Conservation (phyloP, 2,888 invertebrate genomes). For the Azorinus chamasolen region DNA sequence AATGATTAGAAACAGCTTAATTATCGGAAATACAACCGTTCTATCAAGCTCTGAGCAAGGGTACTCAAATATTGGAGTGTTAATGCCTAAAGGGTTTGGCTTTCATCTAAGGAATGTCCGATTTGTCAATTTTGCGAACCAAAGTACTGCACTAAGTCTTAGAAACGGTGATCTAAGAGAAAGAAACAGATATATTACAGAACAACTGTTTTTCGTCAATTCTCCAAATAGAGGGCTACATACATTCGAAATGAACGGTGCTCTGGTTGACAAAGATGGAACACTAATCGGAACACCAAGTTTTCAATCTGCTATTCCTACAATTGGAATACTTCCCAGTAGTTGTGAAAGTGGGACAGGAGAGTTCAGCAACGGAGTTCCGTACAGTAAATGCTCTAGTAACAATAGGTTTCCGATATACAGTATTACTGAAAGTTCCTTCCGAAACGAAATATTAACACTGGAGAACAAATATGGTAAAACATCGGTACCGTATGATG, state of each 20-base stretch:
- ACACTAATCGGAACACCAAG: not conserved
- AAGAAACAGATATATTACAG: not conserved
- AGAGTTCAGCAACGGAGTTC: not conserved
- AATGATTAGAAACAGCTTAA: constrained; percentile 45
- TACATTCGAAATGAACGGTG: not conserved
- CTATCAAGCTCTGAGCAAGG: too few relatives aligned
- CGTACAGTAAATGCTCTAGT: constrained; percentile 61
- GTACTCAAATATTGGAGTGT: constrained; percentile 64
- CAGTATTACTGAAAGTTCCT: constrained; percentile 66
- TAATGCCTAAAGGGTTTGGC: constrained; percentile 76
- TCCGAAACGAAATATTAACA: constrained; percentile 66
- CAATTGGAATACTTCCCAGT: not conserved
- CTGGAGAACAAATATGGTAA: constrained; percentile 72
- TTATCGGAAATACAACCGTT: constrained; percentile 50
- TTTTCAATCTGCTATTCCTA: too few relatives aligned
- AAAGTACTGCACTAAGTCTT: constrained; percentile 79
- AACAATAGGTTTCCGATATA: constrained; percentile 78
- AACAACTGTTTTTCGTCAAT: not conserved
- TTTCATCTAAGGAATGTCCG: constrained; percentile 70
- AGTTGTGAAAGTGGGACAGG: not conserved
- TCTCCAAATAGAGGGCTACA: not conserved
- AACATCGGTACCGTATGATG: constrained; percentile 44
- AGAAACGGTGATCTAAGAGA: constrained; percentile 66
- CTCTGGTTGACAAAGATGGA: not conserved
- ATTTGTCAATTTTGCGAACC: too few relatives aligned